phyloP scores from a whole-genome alignment of 1,140 invertebrate genomes.

The Micrasema longulum region DNA sequence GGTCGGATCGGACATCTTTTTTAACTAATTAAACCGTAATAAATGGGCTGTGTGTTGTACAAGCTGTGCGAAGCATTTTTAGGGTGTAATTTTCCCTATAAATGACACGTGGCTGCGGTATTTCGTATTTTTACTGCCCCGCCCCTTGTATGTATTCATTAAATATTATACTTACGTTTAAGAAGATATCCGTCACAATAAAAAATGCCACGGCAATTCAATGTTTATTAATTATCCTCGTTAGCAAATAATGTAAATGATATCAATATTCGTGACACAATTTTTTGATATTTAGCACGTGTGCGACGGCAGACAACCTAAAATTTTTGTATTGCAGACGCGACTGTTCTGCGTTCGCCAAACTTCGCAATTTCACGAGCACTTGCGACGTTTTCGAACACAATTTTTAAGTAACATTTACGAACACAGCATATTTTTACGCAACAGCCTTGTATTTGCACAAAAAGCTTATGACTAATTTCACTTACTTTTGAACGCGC shows the following conservation, averaged over 20 bases:
- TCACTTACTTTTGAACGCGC: slow-evolving; percentile 6
- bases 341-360: slow-evolving; percentile 28
- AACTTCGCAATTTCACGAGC: slow-evolving; percentile 10
- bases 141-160: slow-evolving; percentile 40
- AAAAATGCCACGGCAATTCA: background rate
- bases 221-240: background rate
- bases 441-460: too few relatives aligned
- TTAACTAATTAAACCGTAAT: background rate
- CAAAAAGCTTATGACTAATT: background rate
- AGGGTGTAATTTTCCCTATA: slow-evolving; percentile 23
- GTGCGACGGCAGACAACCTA: slow-evolving; percentile 42
- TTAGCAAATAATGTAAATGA: slow-evolving; percentile 6
- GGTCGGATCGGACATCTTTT: background rate
- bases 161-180: slow-evolving; percentile 17
- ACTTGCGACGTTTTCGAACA: slow-evolving; percentile 9
- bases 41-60: background rate
- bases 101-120: slow-evolving; percentile 43
- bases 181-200: slow-evolving; percentile 5
- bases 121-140: slow-evolving; percentile 39
- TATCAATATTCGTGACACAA: slow-evolving; percentile 29
- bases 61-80: background rate
- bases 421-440: slow-evolving; percentile 11
- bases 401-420: background rate
- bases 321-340: slow-evolving; percentile 38
- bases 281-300: slow-evolving; percentile 40